phyloP scores from a whole-genome alignment of 2,113 vertebrate genomes.

The Dinomys branickii region DNA sequence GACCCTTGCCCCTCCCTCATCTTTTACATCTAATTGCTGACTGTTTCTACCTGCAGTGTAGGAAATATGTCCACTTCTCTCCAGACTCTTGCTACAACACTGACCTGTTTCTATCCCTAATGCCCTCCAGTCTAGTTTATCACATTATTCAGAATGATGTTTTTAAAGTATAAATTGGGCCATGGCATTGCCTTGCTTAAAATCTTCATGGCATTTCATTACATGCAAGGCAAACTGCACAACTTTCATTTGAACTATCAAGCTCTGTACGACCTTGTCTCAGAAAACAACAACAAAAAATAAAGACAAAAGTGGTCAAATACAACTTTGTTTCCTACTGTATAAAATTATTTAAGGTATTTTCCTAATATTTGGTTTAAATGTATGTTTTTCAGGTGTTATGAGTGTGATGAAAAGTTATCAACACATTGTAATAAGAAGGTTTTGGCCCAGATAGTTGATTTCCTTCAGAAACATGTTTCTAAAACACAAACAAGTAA shows the following conservation, averaged over 20 bases:
- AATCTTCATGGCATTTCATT: background rate
- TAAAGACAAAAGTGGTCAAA: background rate
- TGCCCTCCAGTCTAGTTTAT: background rate
- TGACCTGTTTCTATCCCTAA: background rate
- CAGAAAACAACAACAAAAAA: background rate
- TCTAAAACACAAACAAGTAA: constrained; percentile 94
- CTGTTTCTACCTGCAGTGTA: background rate
- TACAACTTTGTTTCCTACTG: constrained; percentile 19
- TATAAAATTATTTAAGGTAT: constrained; percentile 34
- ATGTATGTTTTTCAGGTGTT: constrained; percentile 91
- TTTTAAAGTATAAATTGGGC: constrained; percentile 4
- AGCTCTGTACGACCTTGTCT: background rate
- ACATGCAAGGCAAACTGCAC: background rate
- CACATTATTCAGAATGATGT: background rate
- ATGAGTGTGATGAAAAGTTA: constrained; percentile 97
- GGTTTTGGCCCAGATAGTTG: constrained; percentile 95
- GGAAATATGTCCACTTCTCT: background rate
- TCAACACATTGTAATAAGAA: constrained; percentile 98
- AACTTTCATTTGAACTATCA: background rate
- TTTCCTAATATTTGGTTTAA: constrained; percentile 59
- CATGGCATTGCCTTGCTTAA: background rate
- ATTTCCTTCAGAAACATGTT: constrained; percentile 97
- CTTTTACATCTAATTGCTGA: background rate
- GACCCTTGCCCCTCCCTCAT: background rate
- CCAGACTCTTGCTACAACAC: background rate